Base-by-base conservation (phyloP, 2,113 vertebrate species). In the Orthonyx spaldingii region DNA sequence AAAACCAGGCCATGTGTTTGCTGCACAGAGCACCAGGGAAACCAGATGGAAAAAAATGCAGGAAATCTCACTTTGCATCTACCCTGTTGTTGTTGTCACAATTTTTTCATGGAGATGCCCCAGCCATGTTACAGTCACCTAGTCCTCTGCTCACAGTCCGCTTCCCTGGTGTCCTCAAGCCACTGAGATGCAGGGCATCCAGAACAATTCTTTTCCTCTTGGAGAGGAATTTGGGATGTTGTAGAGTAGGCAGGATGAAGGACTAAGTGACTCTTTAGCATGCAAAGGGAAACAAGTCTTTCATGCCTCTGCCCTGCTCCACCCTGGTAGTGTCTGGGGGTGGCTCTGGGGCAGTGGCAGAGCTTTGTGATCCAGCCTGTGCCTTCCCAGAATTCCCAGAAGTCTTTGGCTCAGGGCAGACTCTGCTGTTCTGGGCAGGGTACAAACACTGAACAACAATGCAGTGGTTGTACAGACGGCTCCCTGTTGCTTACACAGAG, bases 1-100 rank as follows among this genome's bases (percentile, higher is more conserved):
- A 97, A 98, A 97, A 89, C 35, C 83, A 91, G 89, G 87, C 88
- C 3, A 3, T 59, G 65, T 9, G 56, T 89, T 75, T 66, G 78
- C 91, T 87, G 75, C 76, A 47, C 60, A 52, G 91, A 8, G 60
- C 39, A 6, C 33, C 76, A 27, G 52, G 81, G 65, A 77, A 42
- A 20, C 53, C 7, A 47, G 50, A 44, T 7, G 1, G 86, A 59
- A 83, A 52, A 66, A 79, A 91, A 83, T 3, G 41, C 26, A 6
- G 46, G 64, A 47, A 39, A 52, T 50, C 83, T 88, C 50, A 15
- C 47, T 97, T 84, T 35, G 47, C 63, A 19, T 68, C 72, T 79
- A 26, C 71, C 76, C 87, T 68, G 32, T n/a, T 84, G 41, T 16
- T 42, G 33, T 42, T 39, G 8, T 5, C 13, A 2, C 0, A 0